These are phyloP conservation scores for Octomys mimax DNA, from an alignment of 2,797 vertebrate genomes.

Conservation along the genomic window DNA sequence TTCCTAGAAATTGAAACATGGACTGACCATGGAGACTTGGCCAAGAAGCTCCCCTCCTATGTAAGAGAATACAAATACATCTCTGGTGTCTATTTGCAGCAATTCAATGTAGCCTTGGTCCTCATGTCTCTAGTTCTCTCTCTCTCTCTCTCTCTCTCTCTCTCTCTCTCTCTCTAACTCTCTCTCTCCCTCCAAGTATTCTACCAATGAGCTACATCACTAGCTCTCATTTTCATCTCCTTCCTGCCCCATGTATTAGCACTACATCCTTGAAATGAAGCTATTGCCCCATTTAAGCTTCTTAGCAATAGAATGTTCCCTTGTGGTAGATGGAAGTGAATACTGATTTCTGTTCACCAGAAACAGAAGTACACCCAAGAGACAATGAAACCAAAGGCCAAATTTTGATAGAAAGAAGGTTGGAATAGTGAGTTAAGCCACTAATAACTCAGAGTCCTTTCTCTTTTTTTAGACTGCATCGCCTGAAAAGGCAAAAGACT, in stretches of 20 bases:
- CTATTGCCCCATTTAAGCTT: background rate
- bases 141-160: background rate
- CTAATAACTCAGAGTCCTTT: background rate
- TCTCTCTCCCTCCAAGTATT: background rate
- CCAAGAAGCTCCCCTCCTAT: background rate
- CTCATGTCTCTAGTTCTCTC: background rate
- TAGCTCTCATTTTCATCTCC: background rate
- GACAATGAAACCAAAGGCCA: background rate
- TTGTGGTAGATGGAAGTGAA: background rate
- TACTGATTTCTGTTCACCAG: background rate
- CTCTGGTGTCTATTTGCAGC: background rate
- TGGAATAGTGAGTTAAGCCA: background rate
- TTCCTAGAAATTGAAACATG: slow-evolving; percentile 40
- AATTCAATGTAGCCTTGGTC: background rate
- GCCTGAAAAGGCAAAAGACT: background rate
- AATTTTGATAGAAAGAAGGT: background rate
- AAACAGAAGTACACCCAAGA: slow-evolving; percentile 15
- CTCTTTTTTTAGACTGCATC: background rate
- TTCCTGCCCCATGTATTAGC: background rate
- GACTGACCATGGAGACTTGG: background rate
- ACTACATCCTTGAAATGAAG: background rate
- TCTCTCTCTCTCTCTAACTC: fast-evolving
- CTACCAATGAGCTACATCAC: background rate
- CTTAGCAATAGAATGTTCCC: background rate
- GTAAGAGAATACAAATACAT: background rate